Conservation (phyloP, 2,888 invertebrate species). For the Pandemis corylana region DNA sequence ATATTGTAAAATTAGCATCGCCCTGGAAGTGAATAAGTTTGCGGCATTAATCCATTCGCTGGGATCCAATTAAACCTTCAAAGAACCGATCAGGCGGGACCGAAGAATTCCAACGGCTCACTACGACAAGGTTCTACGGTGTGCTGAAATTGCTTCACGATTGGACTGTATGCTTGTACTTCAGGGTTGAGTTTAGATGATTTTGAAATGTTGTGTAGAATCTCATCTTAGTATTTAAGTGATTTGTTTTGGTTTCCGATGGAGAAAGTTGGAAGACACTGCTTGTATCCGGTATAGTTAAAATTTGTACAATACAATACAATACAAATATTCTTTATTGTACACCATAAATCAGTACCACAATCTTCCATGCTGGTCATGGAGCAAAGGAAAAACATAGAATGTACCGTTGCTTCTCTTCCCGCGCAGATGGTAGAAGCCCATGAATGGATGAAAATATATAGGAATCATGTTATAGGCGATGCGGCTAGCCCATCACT, state of each 20-base stretch:
- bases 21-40: conserved; percentile 7
- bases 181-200: not conserved
- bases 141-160: not conserved
- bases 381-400: too few relatives aligned
- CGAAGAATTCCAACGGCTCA: not conserved
- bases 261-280: not conserved
- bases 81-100: conserved; percentile 4
- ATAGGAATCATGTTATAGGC: too few relatives aligned
- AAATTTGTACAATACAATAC: too few relatives aligned
- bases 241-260: not conserved
- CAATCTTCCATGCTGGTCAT: too few relatives aligned
- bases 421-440: too few relatives aligned
- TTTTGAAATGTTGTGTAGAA: not conserved
- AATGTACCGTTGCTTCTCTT: too few relatives aligned
- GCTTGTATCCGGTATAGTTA: too few relatives aligned
- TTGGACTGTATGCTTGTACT: not conserved
- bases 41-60: not conserved
- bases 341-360: too few relatives aligned
- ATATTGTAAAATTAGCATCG: conserved; percentile 15
- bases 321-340: too few relatives aligned
- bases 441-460: too few relatives aligned
- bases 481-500: too few relatives aligned
- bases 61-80: conserved; percentile 2
- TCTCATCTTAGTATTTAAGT: not conserved
- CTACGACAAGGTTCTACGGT: not conserved